Evolutionary conservation across 2,888 invertebrate genomes (phyloP).

Genomic region (Dynastes tityus): DNA sequence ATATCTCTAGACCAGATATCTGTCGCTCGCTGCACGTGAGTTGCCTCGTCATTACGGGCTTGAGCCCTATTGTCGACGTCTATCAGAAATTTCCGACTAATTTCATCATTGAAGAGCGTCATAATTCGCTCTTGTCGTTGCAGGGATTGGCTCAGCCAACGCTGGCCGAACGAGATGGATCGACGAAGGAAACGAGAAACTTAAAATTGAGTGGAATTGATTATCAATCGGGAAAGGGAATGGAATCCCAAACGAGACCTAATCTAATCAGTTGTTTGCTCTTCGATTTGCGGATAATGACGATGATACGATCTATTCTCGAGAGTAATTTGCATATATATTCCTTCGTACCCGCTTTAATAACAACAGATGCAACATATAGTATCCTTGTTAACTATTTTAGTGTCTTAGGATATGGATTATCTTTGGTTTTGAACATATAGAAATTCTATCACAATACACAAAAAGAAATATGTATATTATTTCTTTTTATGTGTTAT

Average conservation of each 20-base stretch:
- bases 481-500: too few relatives aligned
- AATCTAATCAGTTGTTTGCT: constrained; percentile 38
- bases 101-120: constrained; percentile 67
- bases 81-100: constrained; percentile 65
- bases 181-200: constrained; percentile 21
- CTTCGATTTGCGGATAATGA: constrained; percentile 31
- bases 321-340: background rate
- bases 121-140: constrained; percentile 59
- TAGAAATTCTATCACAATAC: too few relatives aligned
- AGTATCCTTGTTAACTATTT: too few relatives aligned
- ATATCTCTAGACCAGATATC: constrained; percentile 30
- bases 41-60: constrained; percentile 38
- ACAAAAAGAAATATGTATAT: too few relatives aligned
- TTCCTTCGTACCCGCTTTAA: background rate
- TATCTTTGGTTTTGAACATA: too few relatives aligned
- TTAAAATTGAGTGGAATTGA: constrained; percentile 39
- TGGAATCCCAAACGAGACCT: constrained; percentile 33
- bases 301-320: background rate
- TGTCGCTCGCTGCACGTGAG: constrained; percentile 35
- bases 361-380: background rate
- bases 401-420: too few relatives aligned
- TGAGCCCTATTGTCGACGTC: constrained; percentile 54
- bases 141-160: constrained; percentile 28
- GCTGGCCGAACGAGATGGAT: constrained; percentile 16
- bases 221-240: constrained; percentile 31